Evolutionary conservation across 2,113 vertebrate genomes (phyloP), one percentile per base, ranked within the genome.

Genomic region (Manacus vitellinus): DNA sequence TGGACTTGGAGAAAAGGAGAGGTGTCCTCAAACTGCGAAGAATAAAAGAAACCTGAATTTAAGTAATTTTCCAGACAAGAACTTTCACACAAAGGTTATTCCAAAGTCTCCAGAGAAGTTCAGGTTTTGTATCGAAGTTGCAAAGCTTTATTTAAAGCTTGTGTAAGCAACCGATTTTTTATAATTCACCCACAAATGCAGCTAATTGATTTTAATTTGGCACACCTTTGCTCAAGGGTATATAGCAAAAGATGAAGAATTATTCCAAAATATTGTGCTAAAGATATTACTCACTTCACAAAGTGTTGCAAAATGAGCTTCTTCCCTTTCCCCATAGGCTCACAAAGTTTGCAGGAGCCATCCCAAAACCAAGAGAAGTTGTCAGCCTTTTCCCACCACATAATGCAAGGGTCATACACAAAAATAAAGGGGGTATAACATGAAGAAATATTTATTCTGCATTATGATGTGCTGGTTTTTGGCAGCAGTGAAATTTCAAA

Each of bases 401-500:
- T 56, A 78, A 74, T 2, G 1, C 46, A 71, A 82, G 66, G 58
- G 76, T 91, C 79, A 91, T 73, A 87, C 37, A 54, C 43, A 78
- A 90, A 94, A 94, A 74, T 67, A 75, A 93, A 94, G 61, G n/a
- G n/a, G 23, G 46, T 66, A 63, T 49, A 82, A 54, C 62, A 61
- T 54, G 86, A 86, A 89, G 66, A 96, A 78, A 49, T 81, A 92
- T 91, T 97, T 94, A 83, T 94, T 94, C 83, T 94, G 88, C 83
- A 58, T 84, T 91, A 87, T 82, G 88, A 84, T 89, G 70, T 58
- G 39, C 76, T 89, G 52, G 35, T 87, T 94, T 76, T 94, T 96
- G 96, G 96, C 96, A 96, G 88, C 85, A 76, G 73, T 62, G 30
- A 73, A 93, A 85, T 81, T 94, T 97, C 93, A 96, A 80, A 94